Evolutionary conservation across 2,113 vertebrate genomes (phyloP).

Genomic region (Sterrhoptilus dennistouni): DNA sequence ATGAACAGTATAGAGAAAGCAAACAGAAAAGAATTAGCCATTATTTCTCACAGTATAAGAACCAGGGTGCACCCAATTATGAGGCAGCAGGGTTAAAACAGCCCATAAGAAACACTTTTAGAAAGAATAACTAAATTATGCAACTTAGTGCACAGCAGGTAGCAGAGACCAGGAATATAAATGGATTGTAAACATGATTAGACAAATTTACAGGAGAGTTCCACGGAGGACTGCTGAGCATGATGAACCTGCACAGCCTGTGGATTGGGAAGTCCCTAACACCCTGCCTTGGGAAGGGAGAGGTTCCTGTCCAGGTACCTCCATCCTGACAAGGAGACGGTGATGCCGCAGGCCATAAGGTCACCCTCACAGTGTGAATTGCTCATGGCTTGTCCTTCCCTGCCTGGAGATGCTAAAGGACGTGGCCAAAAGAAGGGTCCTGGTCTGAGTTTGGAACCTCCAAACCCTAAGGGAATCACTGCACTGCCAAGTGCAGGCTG

Average conservation of each 20-base stretch:
- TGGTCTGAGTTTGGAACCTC: neutral
- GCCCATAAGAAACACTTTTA: conserved; percentile 25
- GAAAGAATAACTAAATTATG: conserved; percentile 37
- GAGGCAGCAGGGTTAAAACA: conserved; percentile 29
- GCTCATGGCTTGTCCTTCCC: neutral
- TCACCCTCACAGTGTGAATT: neutral
- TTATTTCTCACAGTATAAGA: conserved; percentile 26
- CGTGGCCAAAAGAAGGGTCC: neutral
- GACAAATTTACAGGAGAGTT: neutral
- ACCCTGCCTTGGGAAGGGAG: neutral
- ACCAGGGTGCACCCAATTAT: neutral
- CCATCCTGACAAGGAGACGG: accelerated
- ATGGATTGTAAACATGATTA: conserved; percentile 5
- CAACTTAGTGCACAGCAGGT: conserved; percentile 45
- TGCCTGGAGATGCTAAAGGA: neutral
- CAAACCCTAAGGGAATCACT: neutral
- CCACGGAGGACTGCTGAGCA: neutral
- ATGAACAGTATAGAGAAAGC: conserved; percentile 23
- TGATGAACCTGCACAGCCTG: accelerated
- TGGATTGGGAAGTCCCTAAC: neutral
- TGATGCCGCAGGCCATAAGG: accelerated
- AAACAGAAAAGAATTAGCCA: conserved; percentile 34
- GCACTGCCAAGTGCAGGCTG: neutral
- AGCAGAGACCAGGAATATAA: neutral
- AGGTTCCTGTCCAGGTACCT: neutral